Conservation (phyloP, 2,797 vertebrate genomes). For the Mionectes olivaceus region DNA sequence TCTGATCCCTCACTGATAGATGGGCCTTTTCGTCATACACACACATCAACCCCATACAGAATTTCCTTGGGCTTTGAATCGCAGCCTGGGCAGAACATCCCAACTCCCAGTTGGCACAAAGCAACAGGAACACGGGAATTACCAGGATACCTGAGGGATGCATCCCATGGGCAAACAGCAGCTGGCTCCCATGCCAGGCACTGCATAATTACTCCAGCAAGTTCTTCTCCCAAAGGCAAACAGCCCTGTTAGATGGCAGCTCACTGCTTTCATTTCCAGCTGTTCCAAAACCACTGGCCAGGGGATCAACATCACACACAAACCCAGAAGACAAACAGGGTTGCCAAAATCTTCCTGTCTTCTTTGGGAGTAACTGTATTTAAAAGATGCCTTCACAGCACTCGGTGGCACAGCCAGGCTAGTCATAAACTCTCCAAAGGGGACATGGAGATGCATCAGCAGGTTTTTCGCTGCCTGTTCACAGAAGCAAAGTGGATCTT, state of each 20-base stretch:
- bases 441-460: background rate
- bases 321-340: background rate
- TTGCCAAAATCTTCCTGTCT: background rate
- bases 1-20: background rate
- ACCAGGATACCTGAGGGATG: background rate
- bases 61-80: background rate
- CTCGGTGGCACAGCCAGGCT: background rate
- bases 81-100: fast-evolving
- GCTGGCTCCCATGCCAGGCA: background rate
- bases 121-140: background rate
- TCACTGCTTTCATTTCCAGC: background rate
- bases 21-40: background rate
- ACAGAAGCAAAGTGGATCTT: background rate
- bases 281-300: background rate
- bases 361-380: background rate
- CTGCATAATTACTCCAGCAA: background rate
- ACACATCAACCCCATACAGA: background rate
- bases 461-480: fast-evolving
- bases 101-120: background rate
- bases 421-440: background rate
- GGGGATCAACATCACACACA: background rate
- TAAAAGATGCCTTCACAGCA: background rate
- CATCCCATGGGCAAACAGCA: background rate
- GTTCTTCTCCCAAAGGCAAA: background rate
- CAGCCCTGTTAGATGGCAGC: fast-evolving